Percentiles rank a stretch among this genome's conserved stretches.
phyloP scores from a whole-genome alignment of 2,888 invertebrate genomes.

The Conus canariensis region DNA sequence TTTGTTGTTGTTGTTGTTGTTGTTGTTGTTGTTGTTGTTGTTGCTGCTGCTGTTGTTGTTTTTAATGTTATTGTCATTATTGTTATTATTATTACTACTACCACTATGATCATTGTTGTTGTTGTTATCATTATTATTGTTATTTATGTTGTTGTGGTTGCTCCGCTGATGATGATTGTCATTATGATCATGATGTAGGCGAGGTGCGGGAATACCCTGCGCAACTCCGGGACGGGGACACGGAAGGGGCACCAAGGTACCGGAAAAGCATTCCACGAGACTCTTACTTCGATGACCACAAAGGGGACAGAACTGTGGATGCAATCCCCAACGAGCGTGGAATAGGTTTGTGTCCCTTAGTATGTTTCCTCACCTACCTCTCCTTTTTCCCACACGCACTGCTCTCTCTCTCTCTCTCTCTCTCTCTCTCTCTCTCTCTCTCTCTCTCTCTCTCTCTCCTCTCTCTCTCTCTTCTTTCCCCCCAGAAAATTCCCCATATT shows the following conservation, averaged over 20 bases:
- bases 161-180: too few species aligned
- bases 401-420: neutral
- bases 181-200: neutral
- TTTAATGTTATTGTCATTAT: too few species aligned
- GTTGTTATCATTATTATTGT: too few species aligned
- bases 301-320: conserved; percentile 17
- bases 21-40: too few species aligned
- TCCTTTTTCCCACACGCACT: neutral
- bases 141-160: too few species aligned
- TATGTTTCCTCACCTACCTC: too few species aligned
- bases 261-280: conserved; percentile 6
- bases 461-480: neutral
- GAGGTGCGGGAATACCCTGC: neutral
- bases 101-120: too few species aligned
- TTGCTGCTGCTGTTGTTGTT: too few species aligned
- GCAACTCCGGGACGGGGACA: neutral
- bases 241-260: neutral
- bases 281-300: neutral
- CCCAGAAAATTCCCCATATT: too few species aligned
- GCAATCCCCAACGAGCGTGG: conserved; percentile 30
- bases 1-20: too few species aligned
- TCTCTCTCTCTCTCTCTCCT: neutral
- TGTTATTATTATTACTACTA: too few species aligned
- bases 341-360: neutral
- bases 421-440: conserved; percentile 7